These are phyloP conservation scores for Phrynocephalus versicolor DNA, from an alignment of 2,113 vertebrate species.

Conservation along the genomic window DNA sequence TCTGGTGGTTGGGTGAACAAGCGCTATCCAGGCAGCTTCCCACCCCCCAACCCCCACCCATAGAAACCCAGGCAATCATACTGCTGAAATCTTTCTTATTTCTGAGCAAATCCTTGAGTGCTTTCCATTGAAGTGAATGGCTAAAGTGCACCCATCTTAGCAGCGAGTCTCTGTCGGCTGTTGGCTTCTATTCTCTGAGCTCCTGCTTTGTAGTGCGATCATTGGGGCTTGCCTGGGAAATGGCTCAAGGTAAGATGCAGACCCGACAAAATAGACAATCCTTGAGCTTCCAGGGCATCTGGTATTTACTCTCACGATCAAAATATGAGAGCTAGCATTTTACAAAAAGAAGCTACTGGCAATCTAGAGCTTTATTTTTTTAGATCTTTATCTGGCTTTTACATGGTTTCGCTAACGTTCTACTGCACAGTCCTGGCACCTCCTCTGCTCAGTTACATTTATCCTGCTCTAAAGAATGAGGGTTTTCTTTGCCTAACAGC, in stretches of 20 bases:
- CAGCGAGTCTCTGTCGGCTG: not conserved
- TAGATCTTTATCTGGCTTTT: conserved; percentile 15
- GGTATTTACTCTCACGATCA: not conserved
- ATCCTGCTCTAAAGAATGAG: not conserved
- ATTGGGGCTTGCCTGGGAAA: conserved; percentile 17
- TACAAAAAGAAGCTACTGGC: conserved; percentile 30
- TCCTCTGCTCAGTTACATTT: not conserved
- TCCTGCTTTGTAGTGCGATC: conserved; percentile 18
- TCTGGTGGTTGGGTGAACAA: conserved; percentile 2
- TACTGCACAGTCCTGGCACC: not conserved
- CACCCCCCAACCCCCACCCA: too few species aligned
- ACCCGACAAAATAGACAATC: conserved; percentile 14
- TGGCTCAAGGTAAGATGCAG: conserved; percentile 9
- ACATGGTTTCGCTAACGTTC: not conserved
- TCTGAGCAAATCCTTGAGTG: conserved; percentile 18
- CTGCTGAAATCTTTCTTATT: conserved; percentile 20
- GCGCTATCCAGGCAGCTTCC: conserved; percentile 15
- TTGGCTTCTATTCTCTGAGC: not conserved
- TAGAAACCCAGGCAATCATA: conserved; percentile 26
- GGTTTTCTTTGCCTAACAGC: not conserved
- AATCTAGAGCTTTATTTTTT: not conserved
- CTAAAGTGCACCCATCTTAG: not conserved
- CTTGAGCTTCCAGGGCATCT: not conserved
- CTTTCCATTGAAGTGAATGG: not conserved
- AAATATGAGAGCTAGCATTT: not conserved